Evolutionary conservation across 2,797 vertebrate species (phyloP).

Genomic region (Enoplosus armatus): DNA sequence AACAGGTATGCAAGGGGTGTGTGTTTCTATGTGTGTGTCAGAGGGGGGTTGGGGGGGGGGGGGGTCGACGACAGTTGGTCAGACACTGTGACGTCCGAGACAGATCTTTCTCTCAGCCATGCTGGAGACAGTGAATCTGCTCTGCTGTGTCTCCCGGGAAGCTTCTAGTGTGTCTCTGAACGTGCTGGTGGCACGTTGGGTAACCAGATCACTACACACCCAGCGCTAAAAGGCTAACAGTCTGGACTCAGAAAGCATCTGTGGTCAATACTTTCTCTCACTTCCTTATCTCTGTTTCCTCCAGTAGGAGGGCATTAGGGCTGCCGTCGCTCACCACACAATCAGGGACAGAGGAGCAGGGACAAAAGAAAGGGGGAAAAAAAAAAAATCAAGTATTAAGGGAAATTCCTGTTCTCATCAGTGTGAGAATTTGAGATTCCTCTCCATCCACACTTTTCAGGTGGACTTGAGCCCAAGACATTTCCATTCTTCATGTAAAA

Average conservation of each 20-base stretch:
- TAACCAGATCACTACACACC: constrained; percentile 88
- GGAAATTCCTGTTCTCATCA: constrained; percentile 1
- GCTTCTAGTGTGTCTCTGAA: constrained; percentile 87
- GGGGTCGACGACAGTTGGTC: too few species aligned
- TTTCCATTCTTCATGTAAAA: neutral
- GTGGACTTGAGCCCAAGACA: neutral
- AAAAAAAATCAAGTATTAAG: neutral
- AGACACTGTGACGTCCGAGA: constrained; percentile 87
- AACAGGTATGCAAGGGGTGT: neutral
- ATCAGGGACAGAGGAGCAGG: constrained; percentile 44
- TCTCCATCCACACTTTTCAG: constrained; percentile 5
- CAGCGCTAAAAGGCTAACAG: constrained; percentile 86
- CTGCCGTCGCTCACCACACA: constrained; percentile 15
- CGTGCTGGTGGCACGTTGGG: constrained; percentile 83
- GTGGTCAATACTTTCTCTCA: constrained; percentile 82
- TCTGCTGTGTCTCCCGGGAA: constrained; percentile 85
- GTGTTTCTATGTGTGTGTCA: constrained; percentile 2
- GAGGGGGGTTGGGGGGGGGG: too few species aligned
- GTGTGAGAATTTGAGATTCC: neutral
- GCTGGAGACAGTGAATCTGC: constrained; percentile 88
- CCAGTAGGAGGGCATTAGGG: constrained; percentile 60
- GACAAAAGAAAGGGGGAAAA: neutral
- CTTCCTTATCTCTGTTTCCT: constrained; percentile 83
- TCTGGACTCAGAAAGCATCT: constrained; percentile 87
- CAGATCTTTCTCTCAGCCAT: constrained; percentile 79